These are phyloP conservation scores for Taeniopygia guttata DNA, from an alignment of 2,797 vertebrate genomes.

Conservation along the genomic window DNA sequence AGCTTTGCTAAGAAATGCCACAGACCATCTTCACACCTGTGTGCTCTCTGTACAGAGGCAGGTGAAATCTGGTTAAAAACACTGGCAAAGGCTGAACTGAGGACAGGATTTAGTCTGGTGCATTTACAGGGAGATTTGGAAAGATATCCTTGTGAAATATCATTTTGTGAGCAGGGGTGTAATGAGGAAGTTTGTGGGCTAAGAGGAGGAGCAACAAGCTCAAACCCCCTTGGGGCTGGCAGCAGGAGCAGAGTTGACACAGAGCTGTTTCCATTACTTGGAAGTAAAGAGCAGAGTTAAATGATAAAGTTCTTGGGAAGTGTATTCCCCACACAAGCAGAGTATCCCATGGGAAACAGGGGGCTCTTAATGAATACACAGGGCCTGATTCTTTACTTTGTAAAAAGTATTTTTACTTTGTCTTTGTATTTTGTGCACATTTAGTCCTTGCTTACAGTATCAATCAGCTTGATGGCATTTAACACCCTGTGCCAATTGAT, in stretches of 20 bases:
- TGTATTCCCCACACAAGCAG: neutral
- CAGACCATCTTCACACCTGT: conserved; percentile 23
- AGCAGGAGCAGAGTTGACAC: neutral
- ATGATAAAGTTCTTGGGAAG: neutral
- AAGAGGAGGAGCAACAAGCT: neutral
- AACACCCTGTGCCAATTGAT: neutral
- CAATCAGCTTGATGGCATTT: conserved; percentile 8
- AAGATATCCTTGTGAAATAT: neutral
- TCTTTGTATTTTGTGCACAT: neutral
- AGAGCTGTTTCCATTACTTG: neutral
- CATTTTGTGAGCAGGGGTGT: neutral
- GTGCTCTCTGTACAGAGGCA: neutral
- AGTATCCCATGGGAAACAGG: neutral
- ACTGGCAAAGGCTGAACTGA: neutral
- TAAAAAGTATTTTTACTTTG: neutral
- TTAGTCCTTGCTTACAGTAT: neutral
- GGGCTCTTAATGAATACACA: neutral
- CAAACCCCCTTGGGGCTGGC: neutral
- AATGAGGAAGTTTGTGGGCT: neutral
- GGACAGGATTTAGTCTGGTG: neutral
- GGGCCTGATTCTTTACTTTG: neutral
- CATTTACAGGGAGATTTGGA: conserved; percentile 26
- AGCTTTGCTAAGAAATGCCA: neutral
- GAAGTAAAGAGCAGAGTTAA: neutral
- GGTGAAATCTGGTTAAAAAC: neutral